Evolutionary conservation across 2,797 vertebrate genomes (phyloP).

Genomic region (Enteromius viviparus): DNA sequence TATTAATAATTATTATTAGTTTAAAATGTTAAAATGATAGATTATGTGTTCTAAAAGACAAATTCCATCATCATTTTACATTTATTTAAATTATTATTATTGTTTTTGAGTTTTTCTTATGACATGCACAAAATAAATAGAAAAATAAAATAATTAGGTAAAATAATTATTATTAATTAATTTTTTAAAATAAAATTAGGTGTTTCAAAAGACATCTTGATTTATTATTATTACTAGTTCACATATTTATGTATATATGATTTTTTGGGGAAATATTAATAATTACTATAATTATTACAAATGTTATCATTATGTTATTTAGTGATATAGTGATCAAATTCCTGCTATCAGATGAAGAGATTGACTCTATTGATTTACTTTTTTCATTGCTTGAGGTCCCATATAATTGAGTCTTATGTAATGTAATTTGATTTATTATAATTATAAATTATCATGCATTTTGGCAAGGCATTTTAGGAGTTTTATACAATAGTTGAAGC

Average conservation of each 20-base stretch:
- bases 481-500: background rate
- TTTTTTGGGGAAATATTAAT: background rate
- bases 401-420: background rate
- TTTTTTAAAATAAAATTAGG: background rate
- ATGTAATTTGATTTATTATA: background rate
- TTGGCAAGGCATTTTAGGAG: background rate
- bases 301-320: background rate
- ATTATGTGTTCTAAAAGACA: background rate
- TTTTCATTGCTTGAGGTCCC: background rate
- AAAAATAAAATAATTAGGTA: background rate
- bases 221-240: background rate
- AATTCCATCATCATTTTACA: background rate
- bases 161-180: background rate
- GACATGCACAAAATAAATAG: background rate
- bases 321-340: background rate
- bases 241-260: background rate
- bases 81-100: background rate
- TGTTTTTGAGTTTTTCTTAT: background rate
- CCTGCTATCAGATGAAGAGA: background rate
- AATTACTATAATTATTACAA: background rate
- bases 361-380: background rate
- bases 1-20: background rate
- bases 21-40: background rate
- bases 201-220: background rate
- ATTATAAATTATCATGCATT: background rate